phyloP scores from a whole-genome alignment of 2,113 vertebrate genomes.

The Oreocharis arfaki region DNA sequence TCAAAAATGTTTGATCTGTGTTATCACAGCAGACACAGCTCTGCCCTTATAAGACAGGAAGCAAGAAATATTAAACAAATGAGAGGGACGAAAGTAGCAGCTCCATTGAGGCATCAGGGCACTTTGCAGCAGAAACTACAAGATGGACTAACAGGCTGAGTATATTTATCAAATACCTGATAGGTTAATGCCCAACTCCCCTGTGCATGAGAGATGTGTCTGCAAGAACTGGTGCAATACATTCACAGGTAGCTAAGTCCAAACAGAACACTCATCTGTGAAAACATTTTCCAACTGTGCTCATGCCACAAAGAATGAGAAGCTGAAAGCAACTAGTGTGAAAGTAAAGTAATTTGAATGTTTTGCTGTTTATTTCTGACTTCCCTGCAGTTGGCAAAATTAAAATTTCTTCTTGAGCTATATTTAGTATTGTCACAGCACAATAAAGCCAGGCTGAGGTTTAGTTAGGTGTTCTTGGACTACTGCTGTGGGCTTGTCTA shows the following conservation, averaged over 20 bases:
- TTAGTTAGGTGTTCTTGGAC: neutral
- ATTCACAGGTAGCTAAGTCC: neutral
- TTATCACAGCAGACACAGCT: conserved; percentile 34
- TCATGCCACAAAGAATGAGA: neutral
- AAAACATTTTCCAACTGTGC: neutral
- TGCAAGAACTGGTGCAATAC: neutral
- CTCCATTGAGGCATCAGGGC: neutral
- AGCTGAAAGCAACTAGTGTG: neutral
- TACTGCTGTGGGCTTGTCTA: neutral
- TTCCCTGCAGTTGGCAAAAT: neutral
- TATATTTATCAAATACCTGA: neutral
- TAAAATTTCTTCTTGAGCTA: neutral
- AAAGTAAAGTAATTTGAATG: neutral
- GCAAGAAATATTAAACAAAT: conserved; percentile 36
- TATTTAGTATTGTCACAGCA: neutral
- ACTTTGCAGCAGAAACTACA: neutral
- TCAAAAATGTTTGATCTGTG: conserved; percentile 29
- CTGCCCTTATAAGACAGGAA: conserved; percentile 1
- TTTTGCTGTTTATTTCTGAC: neutral
- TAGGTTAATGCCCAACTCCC: neutral
- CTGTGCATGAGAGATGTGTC: neutral
- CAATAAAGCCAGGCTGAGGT: neutral
- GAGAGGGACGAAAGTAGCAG: neutral
- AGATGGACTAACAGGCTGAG: neutral
- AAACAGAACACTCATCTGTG: neutral